Evolutionary conservation across 2,113 vertebrate genomes (phyloP).

Genomic region (Struthio camelus): DNA sequence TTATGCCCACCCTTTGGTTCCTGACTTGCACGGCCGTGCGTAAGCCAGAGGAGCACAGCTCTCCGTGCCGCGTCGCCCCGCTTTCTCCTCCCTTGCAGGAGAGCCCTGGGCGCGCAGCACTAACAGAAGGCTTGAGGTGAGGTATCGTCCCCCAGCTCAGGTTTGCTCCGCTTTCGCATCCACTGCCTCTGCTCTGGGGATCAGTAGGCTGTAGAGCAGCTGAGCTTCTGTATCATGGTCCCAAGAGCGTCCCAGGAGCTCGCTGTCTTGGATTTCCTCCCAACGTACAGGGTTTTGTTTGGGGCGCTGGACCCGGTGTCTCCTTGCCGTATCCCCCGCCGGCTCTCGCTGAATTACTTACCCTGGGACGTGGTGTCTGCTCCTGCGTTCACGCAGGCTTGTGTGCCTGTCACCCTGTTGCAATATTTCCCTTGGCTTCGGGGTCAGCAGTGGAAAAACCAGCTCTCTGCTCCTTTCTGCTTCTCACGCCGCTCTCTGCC

Average conservation of each 20-base stretch:
- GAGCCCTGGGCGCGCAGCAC: background rate
- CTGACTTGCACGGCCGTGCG: too few species aligned
- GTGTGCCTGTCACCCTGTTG: accelerated
- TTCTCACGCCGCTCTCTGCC: background rate
- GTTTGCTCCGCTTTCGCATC: background rate
- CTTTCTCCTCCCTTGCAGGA: background rate
- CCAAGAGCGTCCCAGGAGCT: background rate
- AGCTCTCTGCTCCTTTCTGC: background rate
- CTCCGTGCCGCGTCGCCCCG: background rate
- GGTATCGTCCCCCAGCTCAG: too few species aligned
- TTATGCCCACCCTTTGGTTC: too few species aligned
- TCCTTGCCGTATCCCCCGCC: background rate
- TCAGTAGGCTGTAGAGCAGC: background rate
- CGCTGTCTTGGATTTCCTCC: background rate
- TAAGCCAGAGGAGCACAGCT: too few species aligned
- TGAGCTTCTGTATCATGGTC: background rate
- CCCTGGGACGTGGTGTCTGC: too few species aligned
- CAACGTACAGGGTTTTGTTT: background rate
- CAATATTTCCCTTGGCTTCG: background rate
- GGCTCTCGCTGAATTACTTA: background rate
- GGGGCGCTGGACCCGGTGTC: background rate
- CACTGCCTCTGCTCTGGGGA: background rate
- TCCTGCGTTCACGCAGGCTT: background rate
- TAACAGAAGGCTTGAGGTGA: too few species aligned
- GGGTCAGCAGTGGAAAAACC: too few species aligned